Base-by-base conservation (phyloP, 1,140 invertebrate species). In the Ylistrum balloti region DNA sequence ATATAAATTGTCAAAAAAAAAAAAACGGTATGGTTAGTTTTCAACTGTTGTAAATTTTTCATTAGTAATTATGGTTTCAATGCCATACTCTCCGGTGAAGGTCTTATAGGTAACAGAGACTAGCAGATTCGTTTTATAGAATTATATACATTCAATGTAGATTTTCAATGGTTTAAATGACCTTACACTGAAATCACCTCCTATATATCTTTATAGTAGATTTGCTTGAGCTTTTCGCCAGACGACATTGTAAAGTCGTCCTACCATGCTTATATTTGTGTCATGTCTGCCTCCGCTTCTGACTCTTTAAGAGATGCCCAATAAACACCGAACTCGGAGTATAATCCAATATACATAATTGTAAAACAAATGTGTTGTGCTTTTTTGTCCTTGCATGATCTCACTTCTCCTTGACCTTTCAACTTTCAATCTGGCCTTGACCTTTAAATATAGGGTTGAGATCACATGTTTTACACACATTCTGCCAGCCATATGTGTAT, bases 221-320 rank as follows among this genome's bases (percentile, higher is more conserved):
- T 89, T 87, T 48, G 89, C 89, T 90, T 90, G 89, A 86, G 91
- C 91, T 91, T 91, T 88, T 88, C 74, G 88, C 89, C 88, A 89
- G 88, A 48, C 88, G 90, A 56, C 88, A 88, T 88, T 85, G 33
- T 35, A 38, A 88, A 28, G 33, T 56, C 88, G 88, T 85, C 87
- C 85, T n/a, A 41, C 88, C 86, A 87, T 88, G 89, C 88, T 89
- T 91, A 48, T 88, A 48, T 87, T 85, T 91, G 89, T 91, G 91
- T 91, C 74, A 87, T 91, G 89, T 91, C 85, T 89, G 89, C 85
- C 89, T 90, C 38, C 86, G 86, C 87, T 88, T 91, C 85, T 85
- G 88, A 88, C 91, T 91, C 91, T 91, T 87, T 90, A 91, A 91
- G 91, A 91, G 91, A 91, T 45, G 91, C 91, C 89, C 56, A 90